Conservation (phyloP, 2,113 vertebrate genomes). For the Megaleporinus macrocephalus region DNA sequence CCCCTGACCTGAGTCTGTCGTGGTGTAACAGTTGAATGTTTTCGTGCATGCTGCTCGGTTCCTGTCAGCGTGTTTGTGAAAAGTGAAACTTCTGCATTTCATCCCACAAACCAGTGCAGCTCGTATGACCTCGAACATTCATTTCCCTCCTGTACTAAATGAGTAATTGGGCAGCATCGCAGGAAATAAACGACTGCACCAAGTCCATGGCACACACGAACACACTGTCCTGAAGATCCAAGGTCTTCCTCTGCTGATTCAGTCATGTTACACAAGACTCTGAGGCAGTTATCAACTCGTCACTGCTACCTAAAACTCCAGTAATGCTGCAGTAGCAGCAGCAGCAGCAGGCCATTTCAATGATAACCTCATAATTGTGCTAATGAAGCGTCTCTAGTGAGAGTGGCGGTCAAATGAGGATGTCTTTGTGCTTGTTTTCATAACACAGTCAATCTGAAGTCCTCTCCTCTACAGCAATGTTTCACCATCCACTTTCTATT, state of each 20-base stretch:
- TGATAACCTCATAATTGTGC: conserved; percentile 66
- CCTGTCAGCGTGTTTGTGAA: conserved; percentile 51
- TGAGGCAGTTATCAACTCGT: conserved; percentile 27
- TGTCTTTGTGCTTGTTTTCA: conserved; percentile 35
- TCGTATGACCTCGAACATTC: conserved; percentile 49
- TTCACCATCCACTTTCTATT: background rate
- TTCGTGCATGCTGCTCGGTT: conserved; percentile 30
- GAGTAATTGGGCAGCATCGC: conserved; percentile 36
- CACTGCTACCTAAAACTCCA: conserved; percentile 54
- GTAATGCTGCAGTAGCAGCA: conserved; percentile 62
- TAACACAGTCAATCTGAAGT: background rate
- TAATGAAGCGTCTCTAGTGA: conserved; percentile 58
- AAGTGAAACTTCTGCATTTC: conserved; percentile 46
- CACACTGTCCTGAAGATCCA: background rate
- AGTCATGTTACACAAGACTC: conserved; percentile 21
- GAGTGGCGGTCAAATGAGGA: conserved; percentile 43
- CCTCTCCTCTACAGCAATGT: background rate
- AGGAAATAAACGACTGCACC: conserved; percentile 35
- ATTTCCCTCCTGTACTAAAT: conserved; percentile 37
- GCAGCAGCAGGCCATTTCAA: conserved; percentile 56
- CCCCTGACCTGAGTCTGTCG: too few species aligned
- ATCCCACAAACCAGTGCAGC: conserved; percentile 33
- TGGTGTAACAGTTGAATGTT: conserved; percentile 19
- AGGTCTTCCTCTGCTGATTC: conserved; percentile 19
- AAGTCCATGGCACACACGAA: background rate